A percentile compares a stretch with the other conserved stretches of the same genome.
phyloP scores from a whole-genome alignment of 2,113 vertebrate species.

The Danionella cerebrum region DNA sequence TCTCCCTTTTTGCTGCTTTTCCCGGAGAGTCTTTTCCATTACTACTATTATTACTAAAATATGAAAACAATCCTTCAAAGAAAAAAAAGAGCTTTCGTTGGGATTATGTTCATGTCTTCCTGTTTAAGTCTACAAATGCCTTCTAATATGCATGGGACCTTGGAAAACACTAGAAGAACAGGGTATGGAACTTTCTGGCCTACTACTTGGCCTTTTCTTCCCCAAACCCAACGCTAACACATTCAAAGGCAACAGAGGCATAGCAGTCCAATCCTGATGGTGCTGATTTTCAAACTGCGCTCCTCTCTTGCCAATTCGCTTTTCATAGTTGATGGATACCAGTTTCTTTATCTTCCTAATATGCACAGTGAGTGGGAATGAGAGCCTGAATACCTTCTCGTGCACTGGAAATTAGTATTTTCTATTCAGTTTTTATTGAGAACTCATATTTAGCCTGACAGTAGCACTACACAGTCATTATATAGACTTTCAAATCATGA shows the following conservation, averaged over 20 bases:
- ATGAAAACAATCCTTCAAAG: neutral
- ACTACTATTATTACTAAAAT: neutral
- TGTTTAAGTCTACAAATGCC: slow-evolving; percentile 39
- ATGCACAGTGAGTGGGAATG: neutral
- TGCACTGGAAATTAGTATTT: neutral
- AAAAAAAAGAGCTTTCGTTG: slow-evolving; percentile 18
- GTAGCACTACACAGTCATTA: neutral
- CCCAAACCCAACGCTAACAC: neutral
- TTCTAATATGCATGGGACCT: slow-evolving; percentile 47
- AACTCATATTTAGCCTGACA: neutral
- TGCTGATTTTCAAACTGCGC: neutral
- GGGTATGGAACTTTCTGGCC: slow-evolving; percentile 31
- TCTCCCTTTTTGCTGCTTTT: slow-evolving; percentile 27
- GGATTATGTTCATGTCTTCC: slow-evolving; percentile 46
- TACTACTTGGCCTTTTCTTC: neutral
- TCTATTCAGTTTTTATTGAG: neutral
- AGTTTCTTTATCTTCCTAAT: neutral
- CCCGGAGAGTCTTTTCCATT: slow-evolving; percentile 15
- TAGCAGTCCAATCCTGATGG: slow-evolving; percentile 8
- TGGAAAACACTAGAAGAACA: slow-evolving; percentile 36
- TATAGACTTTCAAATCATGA: neutral
- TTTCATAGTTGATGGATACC: neutral
- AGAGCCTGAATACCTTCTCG: neutral
- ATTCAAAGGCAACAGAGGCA: slow-evolving; percentile 5
- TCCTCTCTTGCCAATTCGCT: neutral